A percentile compares a stretch with the other conserved stretches of the same genome.
Evolutionary conservation across 2,888 invertebrate species (phyloP).

Genomic region (Apotomis capreana): DNA sequence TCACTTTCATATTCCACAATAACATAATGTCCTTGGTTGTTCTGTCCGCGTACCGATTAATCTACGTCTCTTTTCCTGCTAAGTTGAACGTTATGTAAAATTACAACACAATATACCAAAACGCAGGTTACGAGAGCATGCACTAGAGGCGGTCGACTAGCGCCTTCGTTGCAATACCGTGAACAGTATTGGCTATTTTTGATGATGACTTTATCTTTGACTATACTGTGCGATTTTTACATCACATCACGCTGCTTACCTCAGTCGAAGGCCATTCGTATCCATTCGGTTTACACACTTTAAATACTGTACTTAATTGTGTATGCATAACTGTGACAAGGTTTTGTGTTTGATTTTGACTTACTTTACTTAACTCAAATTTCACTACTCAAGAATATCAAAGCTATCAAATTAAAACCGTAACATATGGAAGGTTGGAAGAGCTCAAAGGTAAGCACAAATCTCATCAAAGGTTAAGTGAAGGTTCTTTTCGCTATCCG

Average conservation of each 20-base stretch:
- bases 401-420: not conserved
- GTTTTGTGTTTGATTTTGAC: not conserved
- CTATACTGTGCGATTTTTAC: constrained; percentile 54
- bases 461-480: not conserved
- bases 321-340: not conserved
- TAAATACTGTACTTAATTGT: constrained; percentile 5
- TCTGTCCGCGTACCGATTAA: constrained; percentile 5
- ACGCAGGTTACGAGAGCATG: constrained; percentile 31
- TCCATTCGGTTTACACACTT: constrained; percentile 18
- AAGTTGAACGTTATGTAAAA: constrained; percentile 11
- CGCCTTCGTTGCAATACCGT: constrained; percentile 21
- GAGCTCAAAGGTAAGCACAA: not conserved
- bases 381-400: too few relatives aligned
- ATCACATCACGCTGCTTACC: constrained; percentile 44
- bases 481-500: too few relatives aligned
- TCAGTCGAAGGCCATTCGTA: constrained; percentile 56
- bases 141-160: constrained; percentile 25
- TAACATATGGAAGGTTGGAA: constrained; percentile 10
- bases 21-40: not conserved
- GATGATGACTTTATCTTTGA: constrained; percentile 69
- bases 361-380: not conserved
- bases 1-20: constrained; percentile 63
- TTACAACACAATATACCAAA: constrained; percentile 11
- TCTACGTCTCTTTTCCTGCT: constrained; percentile 16
- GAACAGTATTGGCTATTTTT: constrained; percentile 65